These are phyloP conservation scores for Pomacea maculata DNA, from an alignment of 1,140 invertebrate species.

Conservation along the genomic window DNA sequence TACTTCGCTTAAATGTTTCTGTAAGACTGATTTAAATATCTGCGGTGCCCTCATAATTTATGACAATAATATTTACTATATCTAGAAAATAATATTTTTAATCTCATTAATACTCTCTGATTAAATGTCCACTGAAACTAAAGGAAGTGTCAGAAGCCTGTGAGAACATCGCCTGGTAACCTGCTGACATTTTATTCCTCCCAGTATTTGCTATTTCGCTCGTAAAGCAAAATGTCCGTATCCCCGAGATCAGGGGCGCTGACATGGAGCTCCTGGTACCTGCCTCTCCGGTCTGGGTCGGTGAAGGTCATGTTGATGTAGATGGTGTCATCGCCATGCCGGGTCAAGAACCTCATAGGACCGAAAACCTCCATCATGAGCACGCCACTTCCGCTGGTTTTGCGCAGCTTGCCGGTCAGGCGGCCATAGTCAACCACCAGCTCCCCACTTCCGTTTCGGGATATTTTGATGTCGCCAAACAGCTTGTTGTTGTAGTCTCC, in stretches of 20 bases:
- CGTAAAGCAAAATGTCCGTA: neutral
- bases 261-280: constrained; percentile 18
- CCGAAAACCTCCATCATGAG: constrained; percentile 11
- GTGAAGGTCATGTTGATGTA: constrained; percentile 11
- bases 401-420: neutral
- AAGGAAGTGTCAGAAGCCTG: too few relatives aligned
- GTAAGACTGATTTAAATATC: too few relatives aligned
- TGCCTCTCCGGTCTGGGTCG: neutral
- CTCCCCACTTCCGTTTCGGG: neutral
- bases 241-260: constrained; percentile 27
- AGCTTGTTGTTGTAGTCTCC: constrained; percentile 2
- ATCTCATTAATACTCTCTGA: too few relatives aligned
- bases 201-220: too few relatives aligned
- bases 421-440: neutral
- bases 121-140: too few relatives aligned
- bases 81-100: too few relatives aligned
- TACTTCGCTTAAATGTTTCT: too few relatives aligned
- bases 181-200: too few relatives aligned
- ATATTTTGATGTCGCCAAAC: constrained; percentile 8
- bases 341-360: neutral
- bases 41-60: too few relatives aligned
- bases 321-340: neutral
- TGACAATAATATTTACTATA: too few relatives aligned
- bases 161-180: too few relatives aligned
- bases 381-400: neutral